Base-by-base conservation (phyloP, 2,113 vertebrate species). In the Taxidea taxus region DNA sequence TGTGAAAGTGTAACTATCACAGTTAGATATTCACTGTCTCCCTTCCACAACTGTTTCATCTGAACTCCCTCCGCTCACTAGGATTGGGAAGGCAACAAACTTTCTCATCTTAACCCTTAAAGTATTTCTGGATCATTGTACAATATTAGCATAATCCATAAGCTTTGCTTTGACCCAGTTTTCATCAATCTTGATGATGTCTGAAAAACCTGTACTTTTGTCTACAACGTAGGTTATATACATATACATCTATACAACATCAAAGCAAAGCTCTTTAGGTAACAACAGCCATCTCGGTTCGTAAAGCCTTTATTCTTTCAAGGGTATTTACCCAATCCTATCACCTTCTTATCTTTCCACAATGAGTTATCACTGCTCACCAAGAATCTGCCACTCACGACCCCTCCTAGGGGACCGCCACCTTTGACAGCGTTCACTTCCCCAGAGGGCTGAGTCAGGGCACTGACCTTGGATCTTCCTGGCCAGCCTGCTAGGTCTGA, bases 41-140 rank as follows among this genome's bases (percentile, higher is more conserved):
- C 60, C 68, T 87, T 94, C 51, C 58, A 42, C 31, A 54, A 37
- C 3, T 3, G 10, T 86, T 75, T 83, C 47, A 47, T 80, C 68
- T 90, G 86, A 91, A 54, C 70, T 74, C 3, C 34, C 18, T 88
- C 75, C 51, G 34, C 83, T 94, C 56, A 7, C 23, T 18, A 54
- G 66, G 56, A 84, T 27, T 91, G 31, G 77, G 31, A 96, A 84
- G 31, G 7, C 78, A 20, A 31, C 9, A 31, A 47, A 58, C 16
- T 72, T 87, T 85, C 49, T 90, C 42, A 80, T 66, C 37, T 95
- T 10, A 82, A 68, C 20, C n/a, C 62, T 0, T 16, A 49, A 78
- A 25, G 51, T 58, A 84, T 91, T 88, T 95, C 86, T 95, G 80
- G 44, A 75, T 87, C 84, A 81, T 54, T 70, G 21, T 54, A 95